Evolutionary conservation across 2,888 invertebrate species (phyloP).

Genomic region (Blera fallax): DNA sequence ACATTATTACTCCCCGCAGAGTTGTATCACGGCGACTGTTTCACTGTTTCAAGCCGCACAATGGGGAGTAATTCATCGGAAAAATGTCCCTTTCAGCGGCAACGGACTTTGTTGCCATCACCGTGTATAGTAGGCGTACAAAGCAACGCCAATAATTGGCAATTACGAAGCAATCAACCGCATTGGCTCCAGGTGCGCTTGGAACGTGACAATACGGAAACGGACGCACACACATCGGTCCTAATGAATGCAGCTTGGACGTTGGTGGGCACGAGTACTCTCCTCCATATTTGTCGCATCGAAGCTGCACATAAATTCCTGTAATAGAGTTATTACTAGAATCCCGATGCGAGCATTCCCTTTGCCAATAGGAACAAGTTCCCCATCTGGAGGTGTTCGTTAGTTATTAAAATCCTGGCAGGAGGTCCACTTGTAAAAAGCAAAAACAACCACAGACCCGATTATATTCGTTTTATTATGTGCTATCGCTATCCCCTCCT

Average conservation of each 20-base stretch:
- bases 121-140: constrained; percentile 63
- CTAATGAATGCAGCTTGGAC: constrained; percentile 12
- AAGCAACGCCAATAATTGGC: constrained; percentile 75
- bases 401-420: constrained; percentile 70
- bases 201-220: constrained; percentile 69
- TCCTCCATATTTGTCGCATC: constrained; percentile 57
- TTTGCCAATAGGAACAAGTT: constrained; percentile 42
- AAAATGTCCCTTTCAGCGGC: constrained; percentile 59
- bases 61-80: constrained; percentile 69
- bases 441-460: background rate
- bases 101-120: constrained; percentile 18
- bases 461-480: constrained; percentile 56
- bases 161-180: constrained; percentile 74
- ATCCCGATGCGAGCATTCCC: constrained; percentile 28
- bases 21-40: constrained; percentile 31
- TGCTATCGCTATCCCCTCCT: constrained; percentile 40
- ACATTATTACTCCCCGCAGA: constrained; percentile 64
- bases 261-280: background rate
- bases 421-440: constrained; percentile 51
- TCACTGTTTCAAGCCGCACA: constrained; percentile 43
- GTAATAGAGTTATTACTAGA: constrained; percentile 68
- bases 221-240: constrained; percentile 26
- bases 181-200: constrained; percentile 55
- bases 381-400: constrained; percentile 59
- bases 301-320: constrained; percentile 49